phyloP scores from a whole-genome alignment of 2,888 invertebrate species.

The Diaphora mendica region DNA sequence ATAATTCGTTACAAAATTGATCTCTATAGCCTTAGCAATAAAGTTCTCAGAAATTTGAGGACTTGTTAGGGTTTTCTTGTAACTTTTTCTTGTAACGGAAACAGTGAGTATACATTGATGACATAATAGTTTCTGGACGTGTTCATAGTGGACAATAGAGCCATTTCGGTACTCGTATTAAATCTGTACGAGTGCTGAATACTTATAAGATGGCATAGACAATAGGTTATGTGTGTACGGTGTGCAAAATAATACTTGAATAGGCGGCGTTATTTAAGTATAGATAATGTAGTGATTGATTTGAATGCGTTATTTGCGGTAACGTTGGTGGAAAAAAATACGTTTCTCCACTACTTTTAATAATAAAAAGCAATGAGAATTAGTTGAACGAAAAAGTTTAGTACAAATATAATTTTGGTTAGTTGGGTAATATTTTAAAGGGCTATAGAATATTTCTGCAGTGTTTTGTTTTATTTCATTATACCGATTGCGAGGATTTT shows the following conservation, averaged over 20 bases:
- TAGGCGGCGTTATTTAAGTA: constrained; percentile 35
- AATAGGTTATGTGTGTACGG: constrained; percentile 34
- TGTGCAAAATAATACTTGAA: constrained; percentile 40
- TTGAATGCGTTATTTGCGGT: constrained; percentile 18
- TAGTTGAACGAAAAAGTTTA: neutral
- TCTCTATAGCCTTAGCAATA: neutral
- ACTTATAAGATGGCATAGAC: constrained; percentile 34
- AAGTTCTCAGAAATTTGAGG: constrained; percentile 19
- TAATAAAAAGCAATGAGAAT: neutral
- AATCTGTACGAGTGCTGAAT: constrained; percentile 37
- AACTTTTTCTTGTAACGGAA: constrained; percentile 58
- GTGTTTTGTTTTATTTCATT: too few species aligned
- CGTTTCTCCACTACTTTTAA: too few species aligned
- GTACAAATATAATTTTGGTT: neutral
- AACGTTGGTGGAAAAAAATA: too few species aligned
- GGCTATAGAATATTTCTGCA: too few species aligned
- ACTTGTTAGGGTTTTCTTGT: constrained; percentile 12
- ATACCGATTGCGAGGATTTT: too few species aligned
- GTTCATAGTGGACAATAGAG: constrained; percentile 45
- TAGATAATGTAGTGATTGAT: constrained; percentile 25
- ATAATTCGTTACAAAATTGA: neutral
- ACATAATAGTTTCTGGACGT: constrained; percentile 56
- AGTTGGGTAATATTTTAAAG: too few species aligned
- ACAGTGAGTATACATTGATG: constrained; percentile 51
- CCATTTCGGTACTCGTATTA: constrained; percentile 51